Evolutionary conservation across 1,140 invertebrate species (phyloP).

Genomic region (Bombus sylvicola): DNA sequence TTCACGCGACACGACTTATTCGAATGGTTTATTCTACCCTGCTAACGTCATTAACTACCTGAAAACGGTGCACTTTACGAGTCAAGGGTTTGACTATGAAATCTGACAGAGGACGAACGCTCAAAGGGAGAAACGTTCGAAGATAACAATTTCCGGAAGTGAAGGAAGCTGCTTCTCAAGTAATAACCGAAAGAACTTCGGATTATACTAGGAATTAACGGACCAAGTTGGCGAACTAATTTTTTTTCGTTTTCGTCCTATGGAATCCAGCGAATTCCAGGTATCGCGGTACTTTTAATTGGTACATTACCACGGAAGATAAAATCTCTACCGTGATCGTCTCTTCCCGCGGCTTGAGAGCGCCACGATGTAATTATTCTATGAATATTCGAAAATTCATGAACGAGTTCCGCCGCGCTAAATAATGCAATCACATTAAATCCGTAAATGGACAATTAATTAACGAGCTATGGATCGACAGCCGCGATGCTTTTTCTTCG

Average conservation of each 20-base stretch:
- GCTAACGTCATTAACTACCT: neutral
- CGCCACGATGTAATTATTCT: conserved; percentile 20
- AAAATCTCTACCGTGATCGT: neutral
- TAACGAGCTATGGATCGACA: neutral
- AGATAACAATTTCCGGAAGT: neutral
- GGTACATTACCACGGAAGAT: neutral
- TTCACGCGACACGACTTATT: neutral
- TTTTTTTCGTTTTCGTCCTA: neutral
- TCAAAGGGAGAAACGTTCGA: neutral
- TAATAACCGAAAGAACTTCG: neutral
- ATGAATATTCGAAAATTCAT: conserved; percentile 33
- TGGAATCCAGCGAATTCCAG: neutral
- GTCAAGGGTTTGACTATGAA: neutral
- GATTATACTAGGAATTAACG: neutral
- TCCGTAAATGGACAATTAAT: conserved; percentile 6
- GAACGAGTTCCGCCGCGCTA: neutral
- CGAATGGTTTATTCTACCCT: neutral
- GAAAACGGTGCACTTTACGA: neutral
- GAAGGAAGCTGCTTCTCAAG: neutral
- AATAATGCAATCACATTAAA: conserved; percentile 32
- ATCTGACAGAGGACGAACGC: neutral
- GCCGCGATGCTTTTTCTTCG: neutral
- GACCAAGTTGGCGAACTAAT: neutral
- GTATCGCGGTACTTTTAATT: conserved; percentile 4
- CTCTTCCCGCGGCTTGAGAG: neutral